Evolutionary conservation across 1,140 invertebrate genomes (phyloP).

Genomic region (Microplitis mediator): DNA sequence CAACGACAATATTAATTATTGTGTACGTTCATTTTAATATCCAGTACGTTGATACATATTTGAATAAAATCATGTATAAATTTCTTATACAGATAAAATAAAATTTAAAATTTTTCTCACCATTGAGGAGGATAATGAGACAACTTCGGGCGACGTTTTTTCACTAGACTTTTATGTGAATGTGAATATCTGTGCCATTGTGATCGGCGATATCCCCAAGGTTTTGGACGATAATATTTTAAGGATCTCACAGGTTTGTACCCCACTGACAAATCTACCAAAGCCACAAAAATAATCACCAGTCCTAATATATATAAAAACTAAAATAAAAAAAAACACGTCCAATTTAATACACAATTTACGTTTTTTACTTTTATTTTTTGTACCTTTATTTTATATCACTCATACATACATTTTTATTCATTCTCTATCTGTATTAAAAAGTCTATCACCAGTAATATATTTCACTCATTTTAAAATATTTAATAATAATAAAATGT

Average conservation of each 20-base stretch:
- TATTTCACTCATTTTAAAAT: too few relatives aligned
- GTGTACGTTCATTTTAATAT: too few relatives aligned
- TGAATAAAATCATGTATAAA: background rate
- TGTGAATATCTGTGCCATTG: conserved; percentile 31
- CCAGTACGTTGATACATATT: background rate
- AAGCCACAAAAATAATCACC: conserved; percentile 24
- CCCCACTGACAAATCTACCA: conserved; percentile 28
- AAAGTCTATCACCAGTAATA: background rate
- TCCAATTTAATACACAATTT: background rate
- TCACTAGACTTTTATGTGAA: conserved; percentile 26
- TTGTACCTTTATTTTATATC: conserved; percentile 29
- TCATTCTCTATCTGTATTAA: background rate
- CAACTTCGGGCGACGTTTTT: conserved; percentile 19
- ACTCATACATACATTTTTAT: conserved; percentile 22
- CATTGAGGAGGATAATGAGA: conserved; percentile 19
- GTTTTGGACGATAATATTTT: conserved; percentile 33
- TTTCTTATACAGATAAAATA: background rate
- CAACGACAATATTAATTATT: too few relatives aligned
- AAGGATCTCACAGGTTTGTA: conserved; percentile 36
- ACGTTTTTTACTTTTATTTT: conserved; percentile 10
- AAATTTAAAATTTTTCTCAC: background rate
- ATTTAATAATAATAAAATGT: too few relatives aligned
- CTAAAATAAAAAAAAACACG: conserved; percentile 32
- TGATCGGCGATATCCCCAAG: conserved; percentile 19
- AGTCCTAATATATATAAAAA: conserved; percentile 25